A percentile compares a stretch with the other conserved stretches of the same genome.
phyloP scores from a whole-genome alignment of 1,140 invertebrate species.

The Monochamus saltuarius region DNA sequence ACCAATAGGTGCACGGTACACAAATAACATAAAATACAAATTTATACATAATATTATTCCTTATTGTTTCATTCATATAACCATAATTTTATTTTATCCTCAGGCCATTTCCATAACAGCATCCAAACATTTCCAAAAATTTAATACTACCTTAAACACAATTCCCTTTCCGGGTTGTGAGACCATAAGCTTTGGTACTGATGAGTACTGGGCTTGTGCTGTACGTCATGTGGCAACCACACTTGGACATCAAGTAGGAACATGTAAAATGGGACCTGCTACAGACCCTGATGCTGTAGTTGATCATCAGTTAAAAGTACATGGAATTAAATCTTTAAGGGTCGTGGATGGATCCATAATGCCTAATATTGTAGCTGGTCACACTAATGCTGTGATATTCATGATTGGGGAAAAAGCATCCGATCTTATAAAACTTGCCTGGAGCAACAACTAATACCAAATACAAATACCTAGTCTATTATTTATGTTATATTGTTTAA shows the following conservation, averaged over 20 bases:
- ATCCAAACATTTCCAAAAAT: conserved; percentile 35
- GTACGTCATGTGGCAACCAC: conserved; percentile 52
- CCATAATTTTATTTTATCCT: conserved; percentile 16
- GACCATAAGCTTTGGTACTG: conserved; percentile 41
- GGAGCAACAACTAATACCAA: conserved; percentile 15
- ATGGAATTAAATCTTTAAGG: conserved; percentile 58
- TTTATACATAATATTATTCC: no score
- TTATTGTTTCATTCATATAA: no score
- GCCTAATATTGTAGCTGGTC: conserved; percentile 63
- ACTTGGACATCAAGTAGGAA: conserved; percentile 58
- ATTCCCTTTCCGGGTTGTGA: conserved; percentile 53
- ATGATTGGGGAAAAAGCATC: conserved; percentile 68
- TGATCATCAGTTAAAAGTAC: conserved; percentile 55
- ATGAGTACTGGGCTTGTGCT: conserved; percentile 56
- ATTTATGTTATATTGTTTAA: background rate
- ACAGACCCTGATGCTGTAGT: conserved; percentile 61
- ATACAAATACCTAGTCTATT: background rate
- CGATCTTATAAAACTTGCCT: conserved; percentile 56
- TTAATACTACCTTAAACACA: conserved; percentile 42
- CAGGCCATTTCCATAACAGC: conserved; percentile 40
- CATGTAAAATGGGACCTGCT: conserved; percentile 67
- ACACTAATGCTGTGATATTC: conserved; percentile 64
- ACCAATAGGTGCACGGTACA: no score
- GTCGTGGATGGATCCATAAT: conserved; percentile 67
- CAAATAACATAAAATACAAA: no score